These are phyloP conservation scores for Heliconius himera DNA, from an alignment of 1,140 invertebrate genomes.

Conservation along the genomic window DNA sequence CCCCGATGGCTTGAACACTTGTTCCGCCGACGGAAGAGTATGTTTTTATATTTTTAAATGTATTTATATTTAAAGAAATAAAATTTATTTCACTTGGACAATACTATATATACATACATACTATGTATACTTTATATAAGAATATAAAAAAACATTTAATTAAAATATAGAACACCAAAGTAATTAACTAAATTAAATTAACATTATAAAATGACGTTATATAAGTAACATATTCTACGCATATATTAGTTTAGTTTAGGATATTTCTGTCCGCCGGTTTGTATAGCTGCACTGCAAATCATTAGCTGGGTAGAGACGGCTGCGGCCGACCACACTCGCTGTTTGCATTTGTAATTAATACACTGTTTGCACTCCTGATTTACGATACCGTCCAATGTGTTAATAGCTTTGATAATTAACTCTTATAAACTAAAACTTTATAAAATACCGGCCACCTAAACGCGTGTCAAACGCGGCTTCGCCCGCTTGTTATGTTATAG, in stretches of 20 bases:
- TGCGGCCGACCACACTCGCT: conserved; percentile 76
- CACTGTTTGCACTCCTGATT: conserved; percentile 79
- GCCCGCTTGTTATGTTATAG: too few species aligned
- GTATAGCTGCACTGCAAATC: conserved; percentile 71
- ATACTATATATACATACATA: too few species aligned
- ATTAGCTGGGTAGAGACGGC: conserved; percentile 77
- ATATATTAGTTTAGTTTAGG: conserved; percentile 34
- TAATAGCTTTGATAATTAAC: conserved; percentile 76
- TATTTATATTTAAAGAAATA: too few species aligned
- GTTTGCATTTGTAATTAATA: conserved; percentile 81
- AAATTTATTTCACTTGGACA: too few species aligned
- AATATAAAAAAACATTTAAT: too few species aligned
- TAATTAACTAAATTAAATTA: neutral
- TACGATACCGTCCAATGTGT: conserved; percentile 78
- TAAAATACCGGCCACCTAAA: too few species aligned
- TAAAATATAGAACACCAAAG: too few species aligned
- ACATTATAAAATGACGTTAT: neutral
- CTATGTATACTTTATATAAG: too few species aligned
- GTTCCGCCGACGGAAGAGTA: too few species aligned
- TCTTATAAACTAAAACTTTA: conserved; percentile 4
- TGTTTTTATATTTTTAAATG: too few species aligned
- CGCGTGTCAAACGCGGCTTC: too few species aligned
- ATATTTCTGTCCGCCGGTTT: conserved; percentile 46
- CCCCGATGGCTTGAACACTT: too few species aligned
- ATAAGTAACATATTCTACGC: conserved; percentile 1